Evolutionary conservation across 92 coral and sea anemone species (phyloP), one percentile per base, ranked within the genome.

Genomic region (Porites cylindrica): DNA sequence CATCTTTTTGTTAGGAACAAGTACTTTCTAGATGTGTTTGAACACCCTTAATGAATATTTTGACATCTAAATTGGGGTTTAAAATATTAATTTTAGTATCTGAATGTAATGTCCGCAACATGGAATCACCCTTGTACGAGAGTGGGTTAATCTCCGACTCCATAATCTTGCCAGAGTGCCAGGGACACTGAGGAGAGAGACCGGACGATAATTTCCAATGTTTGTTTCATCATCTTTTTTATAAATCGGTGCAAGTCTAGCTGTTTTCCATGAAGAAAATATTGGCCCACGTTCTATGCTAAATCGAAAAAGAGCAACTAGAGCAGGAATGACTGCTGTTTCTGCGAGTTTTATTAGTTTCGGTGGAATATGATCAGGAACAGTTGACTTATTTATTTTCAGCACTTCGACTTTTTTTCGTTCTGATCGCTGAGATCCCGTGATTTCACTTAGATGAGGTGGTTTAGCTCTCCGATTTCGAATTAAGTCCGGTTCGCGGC

Each of bases 211-310:
- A 10, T 68, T 68, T 16, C 72, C 72, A 21, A 52, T 52, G 10
- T 52, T 10, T 52, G 58, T 52, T 52, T 52, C 1, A 10, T 52
- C 58, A 10, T 52, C 70, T 17, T 65, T 65, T 52, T 52, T 52
- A 52, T 52, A 52, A 52, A 52, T 52, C 58, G 50, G 75, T 8
- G 13, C 12, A 24, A 43, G 43, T 72, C 77, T 38, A 72, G 77
- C 77, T 72, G 59, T 72, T 72, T 72, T 72, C 77, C 77, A 72
- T 18, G 59, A 38, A 16, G 64, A 85, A 62, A 10, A 77, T 58
- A 77, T 85, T 80, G 19, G 52, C 89, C 38, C 83, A 85, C 77
- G 53, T 56, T 85, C 89, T 23, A 81, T 58, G 13, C 66, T 66
- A 29, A 85, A 70, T 77, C 77, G 77, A 38, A 72, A 72, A 72